phyloP scores from a whole-genome alignment of 1,140 invertebrate species.

The Telenomus remus region DNA sequence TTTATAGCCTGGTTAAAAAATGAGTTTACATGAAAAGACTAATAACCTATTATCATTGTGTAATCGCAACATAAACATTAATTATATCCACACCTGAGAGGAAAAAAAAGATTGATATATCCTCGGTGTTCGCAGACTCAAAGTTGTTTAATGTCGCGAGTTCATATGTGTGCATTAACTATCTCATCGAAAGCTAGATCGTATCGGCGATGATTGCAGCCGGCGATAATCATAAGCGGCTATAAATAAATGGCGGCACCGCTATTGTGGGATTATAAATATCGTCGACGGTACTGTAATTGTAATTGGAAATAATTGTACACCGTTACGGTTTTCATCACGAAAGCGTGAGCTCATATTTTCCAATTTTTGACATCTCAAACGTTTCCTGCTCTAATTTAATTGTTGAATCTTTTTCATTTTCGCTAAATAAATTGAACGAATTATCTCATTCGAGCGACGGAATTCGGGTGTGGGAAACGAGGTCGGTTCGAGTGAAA shows the following conservation, averaged over 20 bases:
- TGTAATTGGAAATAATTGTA: conserved; percentile 55
- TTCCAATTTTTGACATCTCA: conserved; percentile 18
- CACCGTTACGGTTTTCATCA: conserved; percentile 11
- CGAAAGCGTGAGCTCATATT: conserved; percentile 19
- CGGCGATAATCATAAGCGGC: conserved; percentile 62
- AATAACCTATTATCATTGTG: conserved; percentile 46
- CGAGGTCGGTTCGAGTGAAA: conserved; percentile 14
- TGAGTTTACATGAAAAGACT: conserved; percentile 1
- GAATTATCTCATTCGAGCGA: no score
- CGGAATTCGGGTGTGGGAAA: background rate
- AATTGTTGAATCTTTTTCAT: no score
- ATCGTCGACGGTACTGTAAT: conserved; percentile 43
- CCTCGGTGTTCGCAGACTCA: conserved; percentile 34
- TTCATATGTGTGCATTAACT: conserved; percentile 51
- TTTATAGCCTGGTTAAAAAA: no score
- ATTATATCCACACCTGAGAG: conserved; percentile 48
- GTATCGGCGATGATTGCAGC: conserved; percentile 44
- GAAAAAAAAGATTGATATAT: conserved; percentile 46
- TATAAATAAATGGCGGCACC: conserved; percentile 58
- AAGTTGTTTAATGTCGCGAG: conserved; percentile 43
- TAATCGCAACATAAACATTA: conserved; percentile 47
- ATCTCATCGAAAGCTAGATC: conserved; percentile 58
- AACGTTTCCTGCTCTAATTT: no score
- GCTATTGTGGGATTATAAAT: conserved; percentile 55
- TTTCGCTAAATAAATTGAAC: no score